Evolutionary conservation across 2,113 vertebrate genomes (phyloP).

Genomic region (Orycteropus afer): DNA sequence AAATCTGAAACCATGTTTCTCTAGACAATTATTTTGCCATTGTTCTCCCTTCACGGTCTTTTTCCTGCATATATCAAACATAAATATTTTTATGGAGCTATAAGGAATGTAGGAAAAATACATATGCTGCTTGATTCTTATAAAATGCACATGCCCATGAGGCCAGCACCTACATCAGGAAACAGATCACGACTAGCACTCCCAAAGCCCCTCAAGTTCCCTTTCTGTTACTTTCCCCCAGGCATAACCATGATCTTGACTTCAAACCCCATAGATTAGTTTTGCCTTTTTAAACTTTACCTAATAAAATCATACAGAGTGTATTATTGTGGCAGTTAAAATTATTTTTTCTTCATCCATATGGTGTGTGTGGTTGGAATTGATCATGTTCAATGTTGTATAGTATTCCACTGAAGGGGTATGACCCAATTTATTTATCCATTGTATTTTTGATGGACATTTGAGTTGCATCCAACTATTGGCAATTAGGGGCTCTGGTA

Average conservation of each 20-base stretch:
- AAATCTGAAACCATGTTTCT: not conserved
- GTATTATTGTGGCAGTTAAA: not conserved
- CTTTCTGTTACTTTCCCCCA: not conserved
- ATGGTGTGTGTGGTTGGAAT: not conserved
- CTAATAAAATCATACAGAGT: not conserved
- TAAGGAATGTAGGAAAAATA: not conserved
- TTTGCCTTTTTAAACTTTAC: constrained; percentile 12
- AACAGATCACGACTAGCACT: not conserved
- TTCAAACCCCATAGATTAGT: not conserved
- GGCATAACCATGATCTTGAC: not conserved
- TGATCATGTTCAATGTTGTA: not conserved
- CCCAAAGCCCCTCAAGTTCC: not conserved
- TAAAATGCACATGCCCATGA: not conserved
- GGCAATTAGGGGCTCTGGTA: no score
- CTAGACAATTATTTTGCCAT: not conserved
- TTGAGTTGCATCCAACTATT: not conserved
- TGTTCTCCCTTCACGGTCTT: not conserved
- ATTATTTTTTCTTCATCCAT: not conserved
- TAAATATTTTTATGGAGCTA: not conserved
- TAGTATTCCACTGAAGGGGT: not conserved
- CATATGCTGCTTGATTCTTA: not conserved
- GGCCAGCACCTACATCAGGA: not conserved
- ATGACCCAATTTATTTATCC: not conserved
- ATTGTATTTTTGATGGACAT: not conserved
- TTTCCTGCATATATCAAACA: not conserved